phyloP scores from a whole-genome alignment of 2,888 invertebrate genomes.

The Anthrax anthrax region DNA sequence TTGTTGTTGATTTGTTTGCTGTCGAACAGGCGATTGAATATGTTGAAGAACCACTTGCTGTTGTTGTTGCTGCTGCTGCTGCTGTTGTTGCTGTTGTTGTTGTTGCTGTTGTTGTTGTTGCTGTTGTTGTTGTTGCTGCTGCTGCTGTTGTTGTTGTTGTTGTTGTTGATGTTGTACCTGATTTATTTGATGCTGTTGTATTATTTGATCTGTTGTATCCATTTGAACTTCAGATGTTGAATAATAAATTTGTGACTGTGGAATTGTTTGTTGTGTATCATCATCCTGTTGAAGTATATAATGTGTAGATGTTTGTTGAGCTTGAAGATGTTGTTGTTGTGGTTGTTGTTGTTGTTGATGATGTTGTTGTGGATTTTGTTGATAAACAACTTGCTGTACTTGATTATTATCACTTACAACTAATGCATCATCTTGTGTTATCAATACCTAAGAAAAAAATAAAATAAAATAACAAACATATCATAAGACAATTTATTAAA shows the following conservation, averaged over 20 bases:
- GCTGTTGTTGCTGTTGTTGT: background rate
- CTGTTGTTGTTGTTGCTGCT: slow-evolving; percentile 17
- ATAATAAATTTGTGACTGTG: slow-evolving; percentile 15
- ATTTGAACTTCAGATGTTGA: slow-evolving; percentile 10
- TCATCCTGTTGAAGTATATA: slow-evolving; percentile 18
- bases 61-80: slow-evolving; percentile 16
- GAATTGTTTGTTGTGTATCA: slow-evolving; percentile 9
- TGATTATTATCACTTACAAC: slow-evolving; percentile 33
- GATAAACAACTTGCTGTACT: slow-evolving; percentile 34
- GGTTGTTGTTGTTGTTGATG: slow-evolving; percentile 20
- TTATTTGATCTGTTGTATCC: slow-evolving; percentile 4
- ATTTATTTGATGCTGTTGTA: slow-evolving; percentile 2
- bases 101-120: slow-evolving; percentile 21
- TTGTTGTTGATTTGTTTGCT: slow-evolving; percentile 10
- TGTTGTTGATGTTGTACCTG: slow-evolving; percentile 1
- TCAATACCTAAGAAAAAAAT: slow-evolving; percentile 18
- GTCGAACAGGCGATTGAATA: slow-evolving; percentile 11
- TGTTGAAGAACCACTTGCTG: too few species aligned
- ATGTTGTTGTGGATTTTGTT: slow-evolving; percentile 23
- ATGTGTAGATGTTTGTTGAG: slow-evolving; percentile 17
- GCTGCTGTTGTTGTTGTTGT: background rate
- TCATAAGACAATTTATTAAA: background rate
- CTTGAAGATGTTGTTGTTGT: slow-evolving; percentile 16
- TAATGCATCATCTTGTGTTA: slow-evolving; percentile 28
- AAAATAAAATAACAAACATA: background rate